These are phyloP conservation scores for Drosophila koepferae DNA, from an alignment of 2,888 invertebrate species.

Conservation along the genomic window DNA sequence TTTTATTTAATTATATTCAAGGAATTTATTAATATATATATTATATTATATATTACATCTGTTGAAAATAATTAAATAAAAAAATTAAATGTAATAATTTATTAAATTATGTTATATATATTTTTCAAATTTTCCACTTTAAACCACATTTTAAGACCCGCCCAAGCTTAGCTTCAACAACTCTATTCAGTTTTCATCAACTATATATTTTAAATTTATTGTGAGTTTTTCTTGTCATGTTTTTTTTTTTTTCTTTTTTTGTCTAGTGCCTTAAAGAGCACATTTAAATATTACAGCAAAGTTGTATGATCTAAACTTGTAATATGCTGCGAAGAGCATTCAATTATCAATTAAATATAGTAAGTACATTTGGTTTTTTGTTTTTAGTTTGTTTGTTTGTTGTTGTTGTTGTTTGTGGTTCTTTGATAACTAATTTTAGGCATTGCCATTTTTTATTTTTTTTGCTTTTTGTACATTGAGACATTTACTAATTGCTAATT, in stretches of 20 bases:
- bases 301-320: conserved; percentile 59
- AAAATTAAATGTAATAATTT: too few species aligned
- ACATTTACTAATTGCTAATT: conserved; percentile 67
- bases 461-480: conserved; percentile 74
- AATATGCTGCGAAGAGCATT: conserved; percentile 39
- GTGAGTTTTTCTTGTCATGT: conserved; percentile 58
- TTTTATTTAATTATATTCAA: too few species aligned
- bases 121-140: too few species aligned
- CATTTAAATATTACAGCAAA: conserved; percentile 72
- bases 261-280: conserved; percentile 58
- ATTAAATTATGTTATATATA: too few species aligned
- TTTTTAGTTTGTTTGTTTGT: not conserved
- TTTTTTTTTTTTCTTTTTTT: conserved; percentile 15
- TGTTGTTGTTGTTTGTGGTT: conserved; percentile 40
- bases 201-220: conserved; percentile 70
- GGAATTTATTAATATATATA: too few species aligned
- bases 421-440: conserved; percentile 43
- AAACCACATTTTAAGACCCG: too few species aligned
- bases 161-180: not conserved
- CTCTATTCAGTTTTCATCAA: conserved; percentile 48
- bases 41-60: too few species aligned
- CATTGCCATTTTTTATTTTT: conserved; percentile 29
- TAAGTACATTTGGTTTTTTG: conserved; percentile 47
- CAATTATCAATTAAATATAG: conserved; percentile 25
- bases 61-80: too few species aligned